A percentile compares a stretch with the other conserved stretches of the same genome.
phyloP scores from a whole-genome alignment of 1,140 invertebrate genomes.

The Drosophila kikkawai region DNA sequence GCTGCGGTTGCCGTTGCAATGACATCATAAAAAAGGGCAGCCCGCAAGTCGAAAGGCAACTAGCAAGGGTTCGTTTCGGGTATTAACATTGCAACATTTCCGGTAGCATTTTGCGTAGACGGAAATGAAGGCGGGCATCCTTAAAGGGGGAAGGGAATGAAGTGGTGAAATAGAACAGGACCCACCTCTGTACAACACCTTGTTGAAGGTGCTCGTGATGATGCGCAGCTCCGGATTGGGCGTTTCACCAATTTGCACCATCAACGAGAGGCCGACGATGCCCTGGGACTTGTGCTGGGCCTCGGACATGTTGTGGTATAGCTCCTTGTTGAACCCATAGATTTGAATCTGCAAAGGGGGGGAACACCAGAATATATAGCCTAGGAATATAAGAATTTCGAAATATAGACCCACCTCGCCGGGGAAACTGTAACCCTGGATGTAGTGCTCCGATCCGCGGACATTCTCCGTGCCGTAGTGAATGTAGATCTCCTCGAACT shows the following conservation, averaged over 20 bases:
- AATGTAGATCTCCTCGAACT: slow-evolving; percentile 97
- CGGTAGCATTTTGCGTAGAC: slow-evolving; percentile 74
- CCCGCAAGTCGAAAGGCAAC: slow-evolving; percentile 17
- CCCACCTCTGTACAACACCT: slow-evolving; percentile 93
- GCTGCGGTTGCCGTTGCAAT: slow-evolving; percentile 53
- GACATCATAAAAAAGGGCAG: slow-evolving; percentile 74
- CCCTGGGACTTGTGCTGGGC: slow-evolving; percentile 97
- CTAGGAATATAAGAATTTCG: background rate
- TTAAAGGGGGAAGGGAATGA: background rate
- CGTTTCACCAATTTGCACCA: slow-evolving; percentile 96
- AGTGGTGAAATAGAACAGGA: background rate
- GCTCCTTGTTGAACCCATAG: slow-evolving; percentile 97
- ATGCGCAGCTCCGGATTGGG: slow-evolving; percentile 93
- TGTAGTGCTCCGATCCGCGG: slow-evolving; percentile 96
- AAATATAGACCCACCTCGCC: slow-evolving; percentile 91
- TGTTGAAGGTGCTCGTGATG: slow-evolving; percentile 94
- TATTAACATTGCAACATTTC: slow-evolving; percentile 66
- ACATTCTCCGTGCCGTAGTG: slow-evolving; percentile 96
- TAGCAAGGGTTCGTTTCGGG: slow-evolving; percentile 15
- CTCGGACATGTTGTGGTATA: slow-evolving; percentile 98
- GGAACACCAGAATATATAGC: background rate
- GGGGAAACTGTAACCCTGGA: slow-evolving; percentile 96
- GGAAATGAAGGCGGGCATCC: slow-evolving; percentile 60
- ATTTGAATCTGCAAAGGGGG: slow-evolving; percentile 91
- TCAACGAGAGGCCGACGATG: slow-evolving; percentile 95